Evolutionary conservation across 2,888 invertebrate species (phyloP), one percentile per base, ranked within the genome.

Genomic region (Protophormia terraenovae): DNA sequence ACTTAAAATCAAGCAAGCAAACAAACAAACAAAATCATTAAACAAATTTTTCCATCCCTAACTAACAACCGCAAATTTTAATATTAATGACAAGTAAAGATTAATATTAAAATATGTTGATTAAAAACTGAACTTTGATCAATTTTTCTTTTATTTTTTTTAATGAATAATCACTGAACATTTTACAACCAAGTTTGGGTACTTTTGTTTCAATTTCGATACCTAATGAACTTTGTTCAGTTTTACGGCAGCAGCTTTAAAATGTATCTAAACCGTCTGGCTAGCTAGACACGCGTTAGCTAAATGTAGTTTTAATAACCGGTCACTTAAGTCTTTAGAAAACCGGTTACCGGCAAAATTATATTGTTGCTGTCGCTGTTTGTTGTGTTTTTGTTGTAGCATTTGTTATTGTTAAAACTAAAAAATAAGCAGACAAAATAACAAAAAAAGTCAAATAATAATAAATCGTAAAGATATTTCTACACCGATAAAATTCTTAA

Each of bases 321-420:
- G 41, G 14, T 12, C 12, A 64, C 10, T 41, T 29, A 53, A 45
- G 27, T 14, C n/a, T 5, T 6, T 29, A 35, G 16, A 45, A 80
- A 80, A 80, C 80, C 73, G 47, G 80, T 80, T 67, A 29, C 35
- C 58, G 29, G 47, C 50, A 58, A 47, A 77, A 67, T 47, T 58
- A 45, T 27, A 32, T 19, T 32, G 67, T 35, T 35, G 4, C 8
- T 35, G 22, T 32, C 2, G 24, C 14, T 41, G 41, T 41, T 41
- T 41, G 8, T 12, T 14, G 4, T 41, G 12, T 41, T 41, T 41
- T 7, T n/a, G n/a, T n/a, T n/a, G n/a, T n/a, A n/a, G n/a, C n/a
- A n/a, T 29, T 47, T 71, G 55, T 55, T 72, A 41, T 71, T 71
- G 53, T 32, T 38, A 16, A 32, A 47, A 60, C 4, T 12, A 45